Evolutionary conservation across 2,888 invertebrate genomes (phyloP).

Genomic region (Hybos culiciformis): DNA sequence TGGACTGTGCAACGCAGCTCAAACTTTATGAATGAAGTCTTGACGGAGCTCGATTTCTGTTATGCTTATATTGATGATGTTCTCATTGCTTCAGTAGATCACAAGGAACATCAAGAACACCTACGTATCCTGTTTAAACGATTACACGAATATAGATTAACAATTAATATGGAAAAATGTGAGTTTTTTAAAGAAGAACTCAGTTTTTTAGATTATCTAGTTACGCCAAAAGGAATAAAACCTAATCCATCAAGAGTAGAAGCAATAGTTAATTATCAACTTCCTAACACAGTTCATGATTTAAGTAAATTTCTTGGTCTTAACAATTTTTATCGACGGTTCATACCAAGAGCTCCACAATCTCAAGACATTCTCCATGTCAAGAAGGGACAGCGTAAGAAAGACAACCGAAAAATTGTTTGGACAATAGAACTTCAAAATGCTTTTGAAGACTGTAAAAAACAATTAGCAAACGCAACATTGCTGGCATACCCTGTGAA

Average conservation of each 20-base stretch:
- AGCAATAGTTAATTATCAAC: not conserved
- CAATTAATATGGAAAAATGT: constrained; percentile 14
- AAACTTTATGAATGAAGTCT: constrained; percentile 23
- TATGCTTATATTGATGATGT: constrained; percentile 21
- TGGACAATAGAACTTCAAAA: no score
- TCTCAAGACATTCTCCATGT: not conserved
- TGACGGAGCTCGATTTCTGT: constrained; percentile 15
- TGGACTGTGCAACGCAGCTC: constrained; percentile 23
- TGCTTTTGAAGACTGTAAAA: no score
- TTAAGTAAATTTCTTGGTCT: constrained; percentile 2
- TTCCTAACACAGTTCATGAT: constrained; percentile 1
- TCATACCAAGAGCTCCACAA: not conserved
- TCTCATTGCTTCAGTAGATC: constrained; percentile 15
- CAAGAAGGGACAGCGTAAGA: not conserved
- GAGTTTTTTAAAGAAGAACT: constrained; percentile 6
- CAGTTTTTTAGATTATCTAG: constrained; percentile 6
- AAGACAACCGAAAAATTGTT: no score
- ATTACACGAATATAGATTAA: constrained; percentile 13
- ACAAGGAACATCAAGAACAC: constrained; percentile 16
- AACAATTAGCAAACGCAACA: no score
- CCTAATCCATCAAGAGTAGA: constrained; percentile 2
- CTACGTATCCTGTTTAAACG: constrained; percentile 15
- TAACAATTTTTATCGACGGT: constrained; percentile 6
- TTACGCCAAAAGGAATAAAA: constrained; percentile 1
- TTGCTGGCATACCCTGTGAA: not conserved